Percentiles rank a stretch among this genome's conserved stretches.
These are phyloP conservation scores for Acromyrmex charruanus DNA, from an alignment of 1,140 invertebrate species.

Conservation along the genomic window DNA sequence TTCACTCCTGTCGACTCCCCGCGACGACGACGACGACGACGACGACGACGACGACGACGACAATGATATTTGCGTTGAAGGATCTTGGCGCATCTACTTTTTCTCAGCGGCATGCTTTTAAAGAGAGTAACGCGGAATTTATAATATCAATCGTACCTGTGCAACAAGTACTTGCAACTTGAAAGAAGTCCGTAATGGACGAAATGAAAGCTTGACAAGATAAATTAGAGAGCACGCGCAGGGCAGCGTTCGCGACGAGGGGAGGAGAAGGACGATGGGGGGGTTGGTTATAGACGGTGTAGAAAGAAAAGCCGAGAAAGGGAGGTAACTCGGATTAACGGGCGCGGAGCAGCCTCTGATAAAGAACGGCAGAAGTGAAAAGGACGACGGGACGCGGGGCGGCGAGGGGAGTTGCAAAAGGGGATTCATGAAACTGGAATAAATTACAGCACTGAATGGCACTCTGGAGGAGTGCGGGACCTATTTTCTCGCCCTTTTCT, in stretches of 20 bases:
- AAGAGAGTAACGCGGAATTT: constrained; percentile 29
- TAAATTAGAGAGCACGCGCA: constrained; percentile 42
- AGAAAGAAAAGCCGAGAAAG: constrained; percentile 37
- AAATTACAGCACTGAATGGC: constrained; percentile 75
- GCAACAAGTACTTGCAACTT: constrained; percentile 55
- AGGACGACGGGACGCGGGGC: constrained; percentile 30
- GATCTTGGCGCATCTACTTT: neutral
- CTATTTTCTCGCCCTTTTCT: constrained; percentile 58
- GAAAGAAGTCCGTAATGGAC: constrained; percentile 58
- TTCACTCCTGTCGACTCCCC: neutral
- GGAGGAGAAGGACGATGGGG: constrained; percentile 14
- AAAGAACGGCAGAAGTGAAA: constrained; percentile 56
- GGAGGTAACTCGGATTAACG: constrained; percentile 75
- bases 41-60: neutral
- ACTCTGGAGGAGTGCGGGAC: constrained; percentile 35
- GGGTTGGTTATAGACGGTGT: neutral
- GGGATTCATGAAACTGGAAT: constrained; percentile 73
- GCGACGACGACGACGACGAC: constrained; percentile 10
- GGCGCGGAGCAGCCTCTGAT: constrained; percentile 36
- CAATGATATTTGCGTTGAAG: neutral
- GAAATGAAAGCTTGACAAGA: constrained; percentile 59
- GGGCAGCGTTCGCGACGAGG: neutral
- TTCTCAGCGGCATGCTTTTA: neutral
- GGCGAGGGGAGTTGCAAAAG: neutral
- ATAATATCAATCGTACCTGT: constrained; percentile 54